A percentile compares a stretch with the other conserved stretches of the same genome.
phyloP scores from a whole-genome alignment of 1,140 invertebrate genomes.

The Ips typographus region DNA sequence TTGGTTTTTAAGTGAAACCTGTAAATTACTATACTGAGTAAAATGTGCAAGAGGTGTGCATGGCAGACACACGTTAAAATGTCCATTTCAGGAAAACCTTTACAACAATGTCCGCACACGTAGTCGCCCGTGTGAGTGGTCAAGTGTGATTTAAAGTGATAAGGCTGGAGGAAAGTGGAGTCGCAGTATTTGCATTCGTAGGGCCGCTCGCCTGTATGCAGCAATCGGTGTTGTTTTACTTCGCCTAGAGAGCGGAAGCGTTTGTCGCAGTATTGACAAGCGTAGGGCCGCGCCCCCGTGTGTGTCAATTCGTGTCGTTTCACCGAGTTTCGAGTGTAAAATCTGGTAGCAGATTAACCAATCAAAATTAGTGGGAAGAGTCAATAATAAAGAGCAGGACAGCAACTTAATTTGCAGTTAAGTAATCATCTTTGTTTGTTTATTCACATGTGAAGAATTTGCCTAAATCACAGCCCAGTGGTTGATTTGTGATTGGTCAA shows the following conservation, averaged over 20 bases:
- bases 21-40: neutral
- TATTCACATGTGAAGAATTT: too few species aligned
- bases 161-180: conserved; percentile 60
- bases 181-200: conserved; percentile 70
- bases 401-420: too few species aligned
- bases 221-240: conserved; percentile 54
- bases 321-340: conserved; percentile 51
- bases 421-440: too few species aligned
- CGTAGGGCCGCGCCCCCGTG: conserved; percentile 74
- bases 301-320: conserved; percentile 75
- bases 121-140: conserved; percentile 41
- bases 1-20: conserved; percentile 4
- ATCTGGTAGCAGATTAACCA: neutral
- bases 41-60: neutral
- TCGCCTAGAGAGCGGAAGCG: conserved; percentile 50
- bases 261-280: conserved; percentile 70
- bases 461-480: too few species aligned
- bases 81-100: conserved; percentile 37
- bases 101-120: conserved; percentile 39
- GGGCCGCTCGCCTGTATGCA: conserved; percentile 74
- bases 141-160: conserved; percentile 44
- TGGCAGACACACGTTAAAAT: conserved; percentile 23
- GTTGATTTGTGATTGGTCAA: neutral
- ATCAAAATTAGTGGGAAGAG: too few species aligned
- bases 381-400: too few species aligned